A percentile compares a stretch with the other conserved stretches of the same genome.
phyloP scores from a whole-genome alignment of 2,797 vertebrate genomes.

The Gorsachius magnificus region DNA sequence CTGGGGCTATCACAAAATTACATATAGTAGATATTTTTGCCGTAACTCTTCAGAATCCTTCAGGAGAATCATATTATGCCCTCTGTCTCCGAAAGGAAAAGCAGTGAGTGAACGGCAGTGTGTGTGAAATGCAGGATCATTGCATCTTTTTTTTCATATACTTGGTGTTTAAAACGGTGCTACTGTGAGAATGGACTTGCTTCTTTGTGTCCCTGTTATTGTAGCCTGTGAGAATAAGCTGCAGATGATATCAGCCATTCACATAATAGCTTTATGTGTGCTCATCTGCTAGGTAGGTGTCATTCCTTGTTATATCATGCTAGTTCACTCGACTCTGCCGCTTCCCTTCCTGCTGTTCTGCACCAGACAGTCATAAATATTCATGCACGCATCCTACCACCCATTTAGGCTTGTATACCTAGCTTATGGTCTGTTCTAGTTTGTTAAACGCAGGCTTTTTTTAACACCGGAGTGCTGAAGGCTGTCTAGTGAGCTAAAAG shows the following conservation, averaged over 20 bases:
- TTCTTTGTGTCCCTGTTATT: neutral
- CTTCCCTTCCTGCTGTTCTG: slow-evolving; percentile 56
- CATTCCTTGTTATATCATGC: slow-evolving; percentile 29
- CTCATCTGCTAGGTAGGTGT: slow-evolving; percentile 35
- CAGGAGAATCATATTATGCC: neutral
- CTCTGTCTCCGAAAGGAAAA: neutral
- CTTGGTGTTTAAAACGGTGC: neutral
- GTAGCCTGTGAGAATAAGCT: neutral
- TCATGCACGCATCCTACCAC: slow-evolving; percentile 15
- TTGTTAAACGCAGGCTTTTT: slow-evolving; percentile 19
- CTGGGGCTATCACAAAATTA: neutral
- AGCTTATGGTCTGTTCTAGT: neutral
- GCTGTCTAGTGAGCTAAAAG: slow-evolving; percentile 15
- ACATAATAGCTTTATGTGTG: neutral
- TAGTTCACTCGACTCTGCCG: neutral
- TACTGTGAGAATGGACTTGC: neutral
- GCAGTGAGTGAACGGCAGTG: accelerated
- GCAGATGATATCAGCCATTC: neutral
- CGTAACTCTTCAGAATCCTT: neutral
- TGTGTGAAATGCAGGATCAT: accelerated
- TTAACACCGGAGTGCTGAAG: neutral
- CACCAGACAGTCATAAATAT: slow-evolving; percentile 71
- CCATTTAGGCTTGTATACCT: slow-evolving; percentile 12
- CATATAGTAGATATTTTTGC: neutral
- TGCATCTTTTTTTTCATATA: neutral